Evolutionary conservation across 2,888 invertebrate species (phyloP), one percentile per base, ranked within the genome.

Genomic region (Protophormia terraenovae): DNA sequence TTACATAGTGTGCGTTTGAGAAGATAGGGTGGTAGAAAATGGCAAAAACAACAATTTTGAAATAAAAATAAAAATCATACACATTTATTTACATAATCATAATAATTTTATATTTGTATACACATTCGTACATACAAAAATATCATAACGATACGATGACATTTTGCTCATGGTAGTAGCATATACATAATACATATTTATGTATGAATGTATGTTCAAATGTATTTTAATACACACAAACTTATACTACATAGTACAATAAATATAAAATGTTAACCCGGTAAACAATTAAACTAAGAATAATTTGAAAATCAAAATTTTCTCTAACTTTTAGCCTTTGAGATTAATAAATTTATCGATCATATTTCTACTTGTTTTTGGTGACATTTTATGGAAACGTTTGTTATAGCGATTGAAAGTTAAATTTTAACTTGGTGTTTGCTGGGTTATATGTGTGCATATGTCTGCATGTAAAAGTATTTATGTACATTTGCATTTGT

Each of bases 61-160:
- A 66, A 35, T 45, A 5, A 38, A 71, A 77, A 50, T 10, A 14
- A 66, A 71, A n/a, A 67, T 24, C 19, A 47, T 35, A 60, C 29
- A 53, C 45, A 67, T 73, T 16, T 67, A 78, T 77, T 77, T 83
- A 66, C 58, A 76, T 82, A 64, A 77, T 66, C 69, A 78, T 32
- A 64, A 32, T 66, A 6, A 50, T 55, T 64, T 67, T 53, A 58
- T 67, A 62, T 14, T 41, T 38, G 41, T 12, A 14, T 14, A 19
- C n/a, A 14, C n/a, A 41, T n/a, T 60, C 4, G 60, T 32, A 38
- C 38, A 35, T n/a, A n/a, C n/a, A 38, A 29, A 53, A 67, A 60
- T 62, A 62, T 62, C 14, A 50, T 58, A 73, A 66, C 16, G 14
- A 66, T 32, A 58, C 38, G 22, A 79, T n/a, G 19, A 47, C 29